A percentile compares a stretch with the other conserved stretches of the same genome.
Conservation (phyloP, 2,797 vertebrate genomes). For the Psittacula echo region DNA sequence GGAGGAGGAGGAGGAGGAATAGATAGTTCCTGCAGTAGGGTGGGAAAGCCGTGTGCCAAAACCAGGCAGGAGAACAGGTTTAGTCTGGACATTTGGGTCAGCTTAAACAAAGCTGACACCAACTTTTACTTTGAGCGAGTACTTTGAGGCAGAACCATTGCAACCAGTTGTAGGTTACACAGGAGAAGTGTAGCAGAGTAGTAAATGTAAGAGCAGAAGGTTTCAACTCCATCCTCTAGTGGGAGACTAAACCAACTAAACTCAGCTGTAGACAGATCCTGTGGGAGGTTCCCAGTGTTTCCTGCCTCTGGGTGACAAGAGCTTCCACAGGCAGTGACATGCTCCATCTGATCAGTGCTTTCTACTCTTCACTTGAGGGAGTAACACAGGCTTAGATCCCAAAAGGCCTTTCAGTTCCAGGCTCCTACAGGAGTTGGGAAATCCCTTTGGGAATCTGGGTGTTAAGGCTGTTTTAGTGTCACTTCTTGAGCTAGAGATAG, state of each 20-base stretch:
- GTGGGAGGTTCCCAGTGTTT: neutral
- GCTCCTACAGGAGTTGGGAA: neutral
- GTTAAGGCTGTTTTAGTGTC: rapidly evolving
- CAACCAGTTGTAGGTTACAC: neutral
- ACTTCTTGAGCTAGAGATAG: neutral
- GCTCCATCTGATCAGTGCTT: rapidly evolving
- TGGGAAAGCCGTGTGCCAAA: neutral
- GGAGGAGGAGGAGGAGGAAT: neutral
- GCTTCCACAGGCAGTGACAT: neutral
- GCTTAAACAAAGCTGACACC: neutral
- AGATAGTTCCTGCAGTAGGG: neutral
- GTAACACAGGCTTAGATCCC: neutral
- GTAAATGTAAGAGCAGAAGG: neutral
- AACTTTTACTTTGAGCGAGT: neutral
- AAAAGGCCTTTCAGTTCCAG: neutral
- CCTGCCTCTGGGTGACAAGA: neutral
- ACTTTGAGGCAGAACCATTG: neutral
- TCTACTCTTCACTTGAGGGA: neutral
- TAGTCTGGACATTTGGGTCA: neutral
- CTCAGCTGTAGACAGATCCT: neutral
- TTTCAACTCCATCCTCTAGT: neutral
- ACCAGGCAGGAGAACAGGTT: neutral
- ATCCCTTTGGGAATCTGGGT: neutral
- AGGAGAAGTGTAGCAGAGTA: neutral
- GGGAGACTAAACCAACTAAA: neutral